Base-by-base conservation (phyloP, 2,113 vertebrate genomes). In the Sinocyclocheilus maitianheensis region DNA sequence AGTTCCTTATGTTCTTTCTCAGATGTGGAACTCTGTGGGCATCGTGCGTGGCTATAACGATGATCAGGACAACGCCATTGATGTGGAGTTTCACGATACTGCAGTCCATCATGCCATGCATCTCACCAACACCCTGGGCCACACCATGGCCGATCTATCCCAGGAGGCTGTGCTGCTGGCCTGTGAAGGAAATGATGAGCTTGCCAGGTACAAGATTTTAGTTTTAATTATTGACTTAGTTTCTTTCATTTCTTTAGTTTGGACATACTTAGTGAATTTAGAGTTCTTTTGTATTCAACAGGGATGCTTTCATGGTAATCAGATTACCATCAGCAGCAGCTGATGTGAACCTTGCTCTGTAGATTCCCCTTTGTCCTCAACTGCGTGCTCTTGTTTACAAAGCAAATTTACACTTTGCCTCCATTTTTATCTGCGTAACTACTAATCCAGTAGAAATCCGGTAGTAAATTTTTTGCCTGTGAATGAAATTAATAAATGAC, bases 21-120 rank as follows among this genome's bases (percentile, higher is more conserved):
- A 99, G 98, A 92, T 96, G 14, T 99, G 98, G 98, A 99, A 99
- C 89, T 99, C 97, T 0, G 82, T 98, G 69, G 98, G 98, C 0
- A 97, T 99, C 24, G 93, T 99, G 77, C 97, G 98, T 43, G 96
- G 97, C 82, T 99, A 99, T 94, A 97, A 96, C 9, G 98, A 99
- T 10, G 98, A 99, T 30, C 96, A 97, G 90, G 98, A 99, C 93
- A 98, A 96, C 34, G 97, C 98, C 84, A 95, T 99, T 0, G 98
- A 99, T 12, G 88, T 99, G 40, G 98, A 99, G 81, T 99, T 99
- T 84, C 98, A 99, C 0, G 97, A 99, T 91, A 94, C 96, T 0
- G 97, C 97, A 0, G 83, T 99, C 60, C 97, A 99, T 65, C 98
- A 99, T 0, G 96, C 97, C 65, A 98, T 98, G 24, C 98, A 99